Evolutionary conservation across 2,797 vertebrate species (phyloP), one percentile per base, ranked within the genome.

Genomic region (Scolopax bukidnonensis): DNA sequence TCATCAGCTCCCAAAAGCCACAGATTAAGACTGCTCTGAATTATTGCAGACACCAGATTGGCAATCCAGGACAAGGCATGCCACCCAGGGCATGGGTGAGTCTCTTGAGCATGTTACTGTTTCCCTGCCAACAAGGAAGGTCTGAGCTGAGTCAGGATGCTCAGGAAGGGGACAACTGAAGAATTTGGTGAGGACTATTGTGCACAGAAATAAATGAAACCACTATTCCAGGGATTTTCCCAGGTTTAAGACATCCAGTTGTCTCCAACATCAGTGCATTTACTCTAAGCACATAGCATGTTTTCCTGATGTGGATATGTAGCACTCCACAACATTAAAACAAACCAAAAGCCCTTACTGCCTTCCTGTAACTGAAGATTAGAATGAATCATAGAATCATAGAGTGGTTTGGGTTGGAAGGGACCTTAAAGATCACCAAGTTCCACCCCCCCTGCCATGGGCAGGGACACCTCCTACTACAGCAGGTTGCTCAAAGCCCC

Each of bases 41-140:
- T 36, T 64, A 40, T 1, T 48, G 36, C 43, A 73, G 80, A 19
- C 28, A 38, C 7, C 17, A 73, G 63, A 36, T 7, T 41, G 30
- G 16, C 11, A 69, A 13, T 20, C 21, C 48, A 75, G 70, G 19
- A 40, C 24, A 41, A 82, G 19, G 14, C 40, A 40, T 2, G 0
- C 24, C 40, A 71, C 16, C 11, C 24, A 68, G 36, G 10, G 47
- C 27, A 53, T 1, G 1, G 16, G 4, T 6, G 25, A 82, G 27
- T 5, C 56, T 79, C 59, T 12, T 10, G 5, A 83, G 11, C 6
- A 11, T 1, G 2, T 5, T 53, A 27, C 40, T 4, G 1, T 56
- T 59, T 63, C 30, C 20, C 38, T 41, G 30, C 0, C 4, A 77
- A 28, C 41, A 32, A 48, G 51, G 36, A 51, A 36, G 11, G 40